phyloP scores from a whole-genome alignment of 2,113 vertebrate genomes.

The Murina feae region DNA sequence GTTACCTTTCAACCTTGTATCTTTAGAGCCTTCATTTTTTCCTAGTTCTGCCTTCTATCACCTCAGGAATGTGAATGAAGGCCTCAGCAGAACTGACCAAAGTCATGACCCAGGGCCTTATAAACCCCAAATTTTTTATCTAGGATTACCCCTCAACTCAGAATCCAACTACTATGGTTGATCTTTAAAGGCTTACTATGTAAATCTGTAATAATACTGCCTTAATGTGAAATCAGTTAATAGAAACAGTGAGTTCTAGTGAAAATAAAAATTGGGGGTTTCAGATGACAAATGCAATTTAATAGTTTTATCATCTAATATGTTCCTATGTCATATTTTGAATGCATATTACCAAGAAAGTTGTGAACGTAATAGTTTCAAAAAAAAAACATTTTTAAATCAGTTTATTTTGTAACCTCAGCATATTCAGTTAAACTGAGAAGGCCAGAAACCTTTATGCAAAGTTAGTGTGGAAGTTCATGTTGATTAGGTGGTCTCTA shows the following conservation, averaged over 20 bases:
- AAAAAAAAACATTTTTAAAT: background rate
- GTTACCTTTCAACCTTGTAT: background rate
- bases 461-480: background rate
- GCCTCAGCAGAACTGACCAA: background rate
- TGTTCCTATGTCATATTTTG: conserved; percentile 1
- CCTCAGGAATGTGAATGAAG: background rate
- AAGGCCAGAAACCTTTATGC: background rate
- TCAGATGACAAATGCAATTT: background rate
- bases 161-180: background rate
- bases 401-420: background rate
- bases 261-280: background rate
- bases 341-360: background rate
- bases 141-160: background rate
- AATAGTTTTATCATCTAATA: background rate
- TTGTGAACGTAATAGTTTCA: background rate
- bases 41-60: background rate
- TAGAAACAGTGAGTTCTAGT: background rate
- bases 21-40: background rate
- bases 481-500: background rate
- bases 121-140: background rate
- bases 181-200: background rate
- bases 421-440: background rate
- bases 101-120: background rate
- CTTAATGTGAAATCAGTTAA: background rate
- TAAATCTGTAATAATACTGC: background rate